A percentile compares a stretch with the other conserved stretches of the same genome.
phyloP scores from a whole-genome alignment of 2,888 invertebrate species.

The Cerastoderma edule region DNA sequence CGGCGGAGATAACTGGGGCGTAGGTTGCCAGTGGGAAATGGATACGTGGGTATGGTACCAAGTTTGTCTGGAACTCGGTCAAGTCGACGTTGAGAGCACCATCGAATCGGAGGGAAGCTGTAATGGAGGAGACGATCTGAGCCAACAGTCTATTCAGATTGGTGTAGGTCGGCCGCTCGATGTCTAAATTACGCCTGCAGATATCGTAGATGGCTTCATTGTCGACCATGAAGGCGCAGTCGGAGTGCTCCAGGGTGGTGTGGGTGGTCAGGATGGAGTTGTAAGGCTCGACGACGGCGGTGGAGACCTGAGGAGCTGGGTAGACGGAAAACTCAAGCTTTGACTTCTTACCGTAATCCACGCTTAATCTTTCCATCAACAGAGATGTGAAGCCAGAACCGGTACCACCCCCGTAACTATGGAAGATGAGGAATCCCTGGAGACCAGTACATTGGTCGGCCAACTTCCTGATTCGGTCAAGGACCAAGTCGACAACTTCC shows the following conservation, averaged over 20 bases:
- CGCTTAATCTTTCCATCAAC: conserved; percentile 14
- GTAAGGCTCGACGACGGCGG: conserved; percentile 10
- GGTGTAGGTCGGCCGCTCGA: conserved; percentile 14
- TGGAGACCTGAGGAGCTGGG: conserved; percentile 15
- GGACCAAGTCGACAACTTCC: conserved; percentile 2
- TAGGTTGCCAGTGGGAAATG: no score
- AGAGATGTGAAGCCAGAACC: conserved; percentile 21
- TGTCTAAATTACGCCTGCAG: conserved; percentile 21
- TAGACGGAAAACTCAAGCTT: no score
- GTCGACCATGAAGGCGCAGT: conserved; percentile 25
- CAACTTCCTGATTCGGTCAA: conserved; percentile 13
- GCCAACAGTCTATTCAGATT: conserved; percentile 6
- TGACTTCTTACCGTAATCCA: conserved; percentile 19
- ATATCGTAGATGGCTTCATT: conserved; percentile 30
- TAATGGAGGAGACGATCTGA: no score
- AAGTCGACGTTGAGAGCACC: no score
- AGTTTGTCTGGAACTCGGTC: no score
- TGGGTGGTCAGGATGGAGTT: conserved; percentile 14
- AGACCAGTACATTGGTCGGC: conserved; percentile 21
- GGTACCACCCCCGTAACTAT: conserved; percentile 13
- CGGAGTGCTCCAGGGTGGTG: conserved; percentile 16
- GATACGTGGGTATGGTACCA: no score
- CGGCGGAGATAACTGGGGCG: no score
- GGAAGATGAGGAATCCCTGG: conserved; percentile 21
- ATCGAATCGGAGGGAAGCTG: no score